phyloP scores from a whole-genome alignment of 2,113 vertebrate species.

The Peucedramus taeniatus region DNA sequence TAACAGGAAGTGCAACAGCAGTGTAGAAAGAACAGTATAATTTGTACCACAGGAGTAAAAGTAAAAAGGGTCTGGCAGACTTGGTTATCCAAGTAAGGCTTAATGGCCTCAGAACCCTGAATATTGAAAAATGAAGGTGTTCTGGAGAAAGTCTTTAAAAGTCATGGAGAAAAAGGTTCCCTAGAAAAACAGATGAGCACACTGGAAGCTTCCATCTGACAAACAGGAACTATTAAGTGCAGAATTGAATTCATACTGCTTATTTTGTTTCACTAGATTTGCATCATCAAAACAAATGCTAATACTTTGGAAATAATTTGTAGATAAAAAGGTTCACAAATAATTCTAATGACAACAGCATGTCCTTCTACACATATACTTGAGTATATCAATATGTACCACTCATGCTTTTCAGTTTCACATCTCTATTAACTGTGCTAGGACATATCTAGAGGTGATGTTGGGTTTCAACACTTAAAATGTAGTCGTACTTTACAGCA shows the following conservation, averaged over 20 bases:
- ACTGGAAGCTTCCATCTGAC: not conserved
- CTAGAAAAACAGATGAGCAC: not conserved
- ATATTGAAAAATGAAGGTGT: not conserved
- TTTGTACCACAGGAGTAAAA: not conserved
- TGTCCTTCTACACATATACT: not conserved
- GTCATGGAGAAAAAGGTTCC: not conserved
- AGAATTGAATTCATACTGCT: not conserved
- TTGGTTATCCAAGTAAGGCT: not conserved
- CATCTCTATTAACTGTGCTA: not conserved
- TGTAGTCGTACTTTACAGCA: not conserved
- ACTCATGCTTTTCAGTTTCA: not conserved
- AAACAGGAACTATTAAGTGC: not conserved
- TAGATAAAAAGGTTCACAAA: not conserved
- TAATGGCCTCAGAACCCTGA: not conserved
- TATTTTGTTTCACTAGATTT: not conserved
- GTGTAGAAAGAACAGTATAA: not conserved
- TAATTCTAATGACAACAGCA: slow-evolving; percentile 7
- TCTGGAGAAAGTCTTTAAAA: not conserved
- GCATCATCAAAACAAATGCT: not conserved
- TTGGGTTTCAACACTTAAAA: not conserved
- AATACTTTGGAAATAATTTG: not conserved
- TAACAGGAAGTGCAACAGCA: not conserved
- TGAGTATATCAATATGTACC: not conserved
- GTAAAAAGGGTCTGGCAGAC: not conserved
- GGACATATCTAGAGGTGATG: not conserved